Conservation (phyloP, 1,140 invertebrate genomes). For the Drosophila leontia region DNA sequence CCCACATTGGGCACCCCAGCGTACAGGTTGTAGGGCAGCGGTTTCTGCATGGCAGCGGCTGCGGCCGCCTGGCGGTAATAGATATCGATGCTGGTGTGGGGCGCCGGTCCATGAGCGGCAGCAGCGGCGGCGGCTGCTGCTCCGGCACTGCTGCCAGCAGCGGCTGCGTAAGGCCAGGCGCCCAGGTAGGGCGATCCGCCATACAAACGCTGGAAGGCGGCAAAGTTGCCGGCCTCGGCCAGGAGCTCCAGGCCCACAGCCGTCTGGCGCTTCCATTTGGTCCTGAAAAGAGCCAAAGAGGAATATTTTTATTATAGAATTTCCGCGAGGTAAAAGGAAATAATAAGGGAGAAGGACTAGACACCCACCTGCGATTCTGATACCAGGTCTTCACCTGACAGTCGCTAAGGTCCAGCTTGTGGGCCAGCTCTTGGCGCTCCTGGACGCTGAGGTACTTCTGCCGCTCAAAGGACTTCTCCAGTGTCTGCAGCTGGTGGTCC, state of each 20-base stretch:
- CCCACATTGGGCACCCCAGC: constrained; percentile 78
- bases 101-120: constrained; percentile 85
- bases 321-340: background rate
- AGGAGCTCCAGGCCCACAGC: constrained; percentile 98
- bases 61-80: constrained; percentile 92
- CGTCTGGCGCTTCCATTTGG: constrained; percentile 99
- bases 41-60: constrained; percentile 92
- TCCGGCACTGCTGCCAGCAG: constrained; percentile 74
- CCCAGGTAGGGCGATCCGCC: constrained; percentile 90
- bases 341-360: no score
- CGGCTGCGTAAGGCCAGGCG: constrained; percentile 87
- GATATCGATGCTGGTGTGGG: constrained; percentile 89
- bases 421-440: constrained; percentile 98
- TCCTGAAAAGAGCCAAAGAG: constrained; percentile 88
- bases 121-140: constrained; percentile 79
- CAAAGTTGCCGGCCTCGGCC: constrained; percentile 98
- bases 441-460: constrained; percentile 99
- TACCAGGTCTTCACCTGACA: constrained; percentile 99
- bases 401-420: constrained; percentile 97
- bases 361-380: constrained; percentile 96
- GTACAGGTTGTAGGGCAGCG: constrained; percentile 90
- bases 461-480: constrained; percentile 98
- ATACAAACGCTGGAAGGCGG: constrained; percentile 97
- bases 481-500: constrained; percentile 97
- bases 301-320: background rate